Percentiles rank a stretch among this genome's conserved stretches.
Evolutionary conservation across 2,113 vertebrate genomes (phyloP).

Genomic region (Megaleporinus macrocephalus): DNA sequence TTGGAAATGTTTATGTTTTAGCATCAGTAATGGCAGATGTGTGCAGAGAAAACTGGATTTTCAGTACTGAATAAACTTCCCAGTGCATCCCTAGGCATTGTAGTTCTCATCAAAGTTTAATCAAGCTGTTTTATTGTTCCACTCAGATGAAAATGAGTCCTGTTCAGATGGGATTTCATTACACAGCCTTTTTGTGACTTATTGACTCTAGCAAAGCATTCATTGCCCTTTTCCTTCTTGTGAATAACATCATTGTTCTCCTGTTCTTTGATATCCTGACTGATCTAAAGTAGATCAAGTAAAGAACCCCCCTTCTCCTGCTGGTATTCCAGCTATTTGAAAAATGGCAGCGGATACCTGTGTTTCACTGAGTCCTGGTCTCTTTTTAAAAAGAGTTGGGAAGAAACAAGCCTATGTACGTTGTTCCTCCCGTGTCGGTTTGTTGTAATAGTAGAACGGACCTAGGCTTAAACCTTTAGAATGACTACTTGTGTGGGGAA

Average conservation of each 20-base stretch:
- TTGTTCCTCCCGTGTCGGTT: not conserved
- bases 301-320: not conserved
- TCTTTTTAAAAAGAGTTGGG: constrained; percentile 1
- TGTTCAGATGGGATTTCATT: not conserved
- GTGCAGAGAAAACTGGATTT: too few relatives aligned
- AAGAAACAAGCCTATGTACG: not conserved
- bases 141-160: not conserved
- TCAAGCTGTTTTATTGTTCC: not conserved
- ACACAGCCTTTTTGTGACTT: not conserved
- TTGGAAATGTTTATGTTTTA: too few relatives aligned
- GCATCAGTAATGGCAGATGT: too few relatives aligned
- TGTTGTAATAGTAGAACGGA: not conserved
- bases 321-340: constrained; percentile 59
- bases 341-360: constrained; percentile 28
- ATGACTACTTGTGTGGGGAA: not conserved
- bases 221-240: not conserved
- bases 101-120: too few relatives aligned
- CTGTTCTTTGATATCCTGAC: not conserved
- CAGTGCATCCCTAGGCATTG: too few relatives aligned
- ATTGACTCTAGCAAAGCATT: not conserved
- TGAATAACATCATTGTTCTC: constrained; percentile 5
- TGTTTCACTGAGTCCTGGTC: not conserved
- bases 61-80: too few relatives aligned
- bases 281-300: not conserved
- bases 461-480: not conserved